A percentile compares a stretch with the other conserved stretches of the same genome.
Evolutionary conservation across 2,113 vertebrate genomes (phyloP).

Genomic region (Pollachius pollachius): DNA sequence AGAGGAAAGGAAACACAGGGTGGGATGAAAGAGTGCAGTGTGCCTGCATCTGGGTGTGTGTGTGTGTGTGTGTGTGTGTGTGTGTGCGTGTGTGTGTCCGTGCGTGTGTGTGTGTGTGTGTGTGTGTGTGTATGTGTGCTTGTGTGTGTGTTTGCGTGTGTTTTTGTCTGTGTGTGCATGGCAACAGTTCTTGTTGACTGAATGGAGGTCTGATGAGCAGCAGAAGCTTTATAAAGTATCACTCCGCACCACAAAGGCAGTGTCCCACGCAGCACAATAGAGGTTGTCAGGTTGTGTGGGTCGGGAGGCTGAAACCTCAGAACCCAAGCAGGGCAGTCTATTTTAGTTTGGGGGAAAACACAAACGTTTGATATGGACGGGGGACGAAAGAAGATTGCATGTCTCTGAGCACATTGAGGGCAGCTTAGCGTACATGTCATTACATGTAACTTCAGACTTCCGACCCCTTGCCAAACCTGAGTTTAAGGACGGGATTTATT

Average conservation of each 20-base stretch:
- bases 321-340: no score
- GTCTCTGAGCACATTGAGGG: no score
- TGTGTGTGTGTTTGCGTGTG: conserved; percentile 4
- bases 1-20: neutral
- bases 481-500: no score
- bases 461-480: no score
- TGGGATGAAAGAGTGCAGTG: neutral
- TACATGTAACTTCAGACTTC: no score
- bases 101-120: conserved; percentile 11
- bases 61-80: conserved; percentile 29
- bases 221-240: conserved; percentile 70
- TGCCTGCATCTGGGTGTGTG: conserved; percentile 27
- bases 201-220: conserved; percentile 60
- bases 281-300: conserved; percentile 6
- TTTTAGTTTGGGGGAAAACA: no score
- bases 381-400: no score
- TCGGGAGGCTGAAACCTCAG: no score
- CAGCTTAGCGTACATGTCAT: no score
- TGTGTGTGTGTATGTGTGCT: conserved; percentile 7
- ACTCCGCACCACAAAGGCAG: conserved; percentile 66
- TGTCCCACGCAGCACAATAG: conserved; percentile 72
- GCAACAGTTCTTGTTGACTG: conserved; percentile 31
- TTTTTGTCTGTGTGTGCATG: conserved; percentile 16
- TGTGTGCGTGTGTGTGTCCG: conserved; percentile 13
- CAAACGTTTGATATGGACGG: no score